Conservation (phyloP, 2,113 vertebrate genomes). For the Procapra przewalskii region DNA sequence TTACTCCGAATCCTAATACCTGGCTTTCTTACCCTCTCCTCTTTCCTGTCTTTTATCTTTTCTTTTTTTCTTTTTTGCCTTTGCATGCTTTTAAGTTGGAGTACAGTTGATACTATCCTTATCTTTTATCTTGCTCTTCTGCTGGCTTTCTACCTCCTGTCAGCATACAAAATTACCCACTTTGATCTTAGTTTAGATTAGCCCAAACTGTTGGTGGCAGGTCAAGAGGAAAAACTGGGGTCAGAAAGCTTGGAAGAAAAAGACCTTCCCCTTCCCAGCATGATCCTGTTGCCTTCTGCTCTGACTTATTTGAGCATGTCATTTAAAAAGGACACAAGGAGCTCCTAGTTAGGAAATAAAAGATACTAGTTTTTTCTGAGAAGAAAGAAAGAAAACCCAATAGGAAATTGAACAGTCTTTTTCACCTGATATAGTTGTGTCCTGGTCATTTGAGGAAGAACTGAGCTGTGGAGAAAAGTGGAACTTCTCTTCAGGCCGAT, state of each 20-base stretch:
- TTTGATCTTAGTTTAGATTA: neutral
- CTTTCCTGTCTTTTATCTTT: neutral
- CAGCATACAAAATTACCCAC: neutral
- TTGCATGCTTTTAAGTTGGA: neutral
- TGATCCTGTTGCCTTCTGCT: neutral
- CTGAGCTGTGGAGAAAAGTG: neutral
- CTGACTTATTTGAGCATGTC: neutral
- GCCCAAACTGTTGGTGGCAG: neutral
- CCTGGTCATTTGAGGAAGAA: neutral
- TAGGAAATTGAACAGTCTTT: neutral
- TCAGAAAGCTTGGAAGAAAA: neutral
- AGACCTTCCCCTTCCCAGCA: fast-evolving
- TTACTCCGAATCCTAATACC: neutral
- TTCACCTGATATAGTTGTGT: neutral
- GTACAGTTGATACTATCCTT: neutral
- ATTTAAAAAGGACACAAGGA: neutral
- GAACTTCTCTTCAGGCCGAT: neutral
- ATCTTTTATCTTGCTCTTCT: neutral
- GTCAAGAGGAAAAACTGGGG: neutral
- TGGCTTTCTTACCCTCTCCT: neutral
- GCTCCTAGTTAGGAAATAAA: neutral
- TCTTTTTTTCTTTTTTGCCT: neutral
- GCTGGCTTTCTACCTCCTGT: neutral
- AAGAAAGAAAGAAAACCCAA: neutral
- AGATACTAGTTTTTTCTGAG: neutral